Evolutionary conservation across 1,140 invertebrate genomes (phyloP).

Genomic region (Drosophila mayri): DNA sequence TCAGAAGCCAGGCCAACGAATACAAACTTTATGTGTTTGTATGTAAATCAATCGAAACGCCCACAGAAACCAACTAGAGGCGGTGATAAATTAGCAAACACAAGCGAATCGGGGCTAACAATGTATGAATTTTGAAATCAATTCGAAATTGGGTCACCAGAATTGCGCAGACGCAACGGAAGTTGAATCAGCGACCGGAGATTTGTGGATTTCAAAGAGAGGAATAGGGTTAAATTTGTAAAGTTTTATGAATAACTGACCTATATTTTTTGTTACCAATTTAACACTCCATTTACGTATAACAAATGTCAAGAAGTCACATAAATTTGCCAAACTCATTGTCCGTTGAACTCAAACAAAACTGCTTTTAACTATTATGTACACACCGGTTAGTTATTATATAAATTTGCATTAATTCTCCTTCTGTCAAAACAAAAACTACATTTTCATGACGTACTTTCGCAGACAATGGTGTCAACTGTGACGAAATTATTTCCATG

Average conservation of each 20-base stretch:
- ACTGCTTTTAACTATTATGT: conserved; percentile 10
- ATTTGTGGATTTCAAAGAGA: conserved; percentile 1
- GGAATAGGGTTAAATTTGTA: not conserved
- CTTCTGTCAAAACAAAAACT: conserved; percentile 34
- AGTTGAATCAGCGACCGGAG: conserved; percentile 22
- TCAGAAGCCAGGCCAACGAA: conserved; percentile 56
- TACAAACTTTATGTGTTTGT: conserved; percentile 48
- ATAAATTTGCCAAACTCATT: conserved; percentile 1
- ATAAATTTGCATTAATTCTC: conserved; percentile 50
- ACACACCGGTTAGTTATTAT: conserved; percentile 25
- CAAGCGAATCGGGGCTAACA: conserved; percentile 32
- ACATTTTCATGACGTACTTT: conserved; percentile 40
- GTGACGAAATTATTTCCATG: conserved; percentile 69
- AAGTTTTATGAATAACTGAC: not conserved
- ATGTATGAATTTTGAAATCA: conserved; percentile 59
- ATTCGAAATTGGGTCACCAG: conserved; percentile 68
- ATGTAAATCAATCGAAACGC: conserved; percentile 48
- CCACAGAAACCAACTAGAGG: conserved; percentile 40
- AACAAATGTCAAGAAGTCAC: not conserved
- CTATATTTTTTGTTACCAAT: not conserved
- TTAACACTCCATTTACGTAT: not conserved
- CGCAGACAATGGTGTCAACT: conserved; percentile 44
- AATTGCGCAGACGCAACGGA: conserved; percentile 72
- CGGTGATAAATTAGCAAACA: conserved; percentile 58
- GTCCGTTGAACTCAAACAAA: conserved; percentile 11